phyloP scores from a whole-genome alignment of 92 coral and sea anemone species.

The Hydrozoanthus gracilis region DNA sequence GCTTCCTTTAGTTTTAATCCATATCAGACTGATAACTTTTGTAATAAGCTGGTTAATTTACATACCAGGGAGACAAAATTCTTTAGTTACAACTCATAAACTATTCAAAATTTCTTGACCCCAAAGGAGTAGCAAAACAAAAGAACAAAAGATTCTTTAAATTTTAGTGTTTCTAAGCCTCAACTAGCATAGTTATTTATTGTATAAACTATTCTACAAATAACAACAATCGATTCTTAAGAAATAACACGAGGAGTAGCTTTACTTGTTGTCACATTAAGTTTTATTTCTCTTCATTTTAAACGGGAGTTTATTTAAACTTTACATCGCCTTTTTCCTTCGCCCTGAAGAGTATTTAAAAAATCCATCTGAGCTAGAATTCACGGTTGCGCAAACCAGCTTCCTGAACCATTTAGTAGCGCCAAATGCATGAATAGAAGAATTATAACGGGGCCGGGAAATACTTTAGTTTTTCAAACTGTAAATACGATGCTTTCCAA shows the following conservation, averaged over 20 bases:
- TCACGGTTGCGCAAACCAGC: too few relatives aligned
- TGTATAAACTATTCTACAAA: slow-evolving; percentile 7
- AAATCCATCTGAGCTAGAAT: too few relatives aligned
- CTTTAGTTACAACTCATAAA: not conserved
- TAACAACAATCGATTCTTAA: not conserved
- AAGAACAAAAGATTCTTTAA: slow-evolving; percentile 18
- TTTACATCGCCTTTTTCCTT: not conserved
- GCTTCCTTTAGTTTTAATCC: too few relatives aligned
- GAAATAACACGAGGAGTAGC: slow-evolving; percentile 10
- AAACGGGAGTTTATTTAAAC: not conserved
- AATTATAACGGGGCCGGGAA: not conserved
- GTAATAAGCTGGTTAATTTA: not conserved
- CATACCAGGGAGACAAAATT: not conserved
- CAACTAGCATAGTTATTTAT: slow-evolving; percentile 1
- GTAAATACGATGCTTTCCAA: not conserved
- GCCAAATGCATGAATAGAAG: too few relatives aligned
- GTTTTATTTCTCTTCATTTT: not conserved
- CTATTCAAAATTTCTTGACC: slow-evolving; percentile 25
- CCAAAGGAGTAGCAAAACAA: not conserved
- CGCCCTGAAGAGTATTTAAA: not conserved
- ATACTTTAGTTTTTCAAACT: not conserved
- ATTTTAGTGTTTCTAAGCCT: slow-evolving; percentile 6
- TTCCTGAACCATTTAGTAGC: too few relatives aligned
- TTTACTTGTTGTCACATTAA: not conserved
- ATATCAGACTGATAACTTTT: not conserved